phyloP scores from a whole-genome alignment of 2,888 invertebrate species.

The Drosophila bunnanda region DNA sequence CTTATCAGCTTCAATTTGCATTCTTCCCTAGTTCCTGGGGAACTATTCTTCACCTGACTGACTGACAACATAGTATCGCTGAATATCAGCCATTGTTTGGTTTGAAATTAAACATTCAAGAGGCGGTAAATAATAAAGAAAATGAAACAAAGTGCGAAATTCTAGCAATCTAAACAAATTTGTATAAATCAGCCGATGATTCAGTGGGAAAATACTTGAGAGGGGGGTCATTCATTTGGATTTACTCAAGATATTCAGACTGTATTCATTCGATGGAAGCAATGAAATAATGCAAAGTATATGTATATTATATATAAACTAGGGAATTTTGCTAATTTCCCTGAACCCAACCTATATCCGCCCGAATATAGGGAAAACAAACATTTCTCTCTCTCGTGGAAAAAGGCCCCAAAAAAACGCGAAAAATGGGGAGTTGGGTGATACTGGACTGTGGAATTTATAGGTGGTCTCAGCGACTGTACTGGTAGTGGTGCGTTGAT shows the following conservation, averaged over 20 bases:
- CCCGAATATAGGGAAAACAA: slow-evolving; percentile 12
- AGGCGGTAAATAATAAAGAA: slow-evolving; percentile 15
- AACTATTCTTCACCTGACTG: slow-evolving; percentile 32
- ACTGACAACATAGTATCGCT: slow-evolving; percentile 11
- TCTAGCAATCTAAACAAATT: slow-evolving; percentile 21
- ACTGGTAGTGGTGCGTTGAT: slow-evolving; percentile 43
- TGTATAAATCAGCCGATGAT: slow-evolving; percentile 23
- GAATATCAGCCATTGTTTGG: slow-evolving; percentile 16
- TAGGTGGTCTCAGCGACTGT: slow-evolving; percentile 37
- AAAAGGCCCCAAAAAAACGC: slow-evolving; percentile 10
- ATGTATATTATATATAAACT: neutral
- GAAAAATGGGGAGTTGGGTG: slow-evolving; percentile 1
- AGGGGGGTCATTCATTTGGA: neutral
- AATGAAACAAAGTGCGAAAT: slow-evolving; percentile 20
- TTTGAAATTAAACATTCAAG: slow-evolving; percentile 27
- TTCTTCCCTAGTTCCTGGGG: slow-evolving; percentile 7
- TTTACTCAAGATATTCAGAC: neutral
- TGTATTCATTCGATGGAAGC: neutral
- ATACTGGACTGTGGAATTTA: slow-evolving; percentile 51
- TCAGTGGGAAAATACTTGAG: slow-evolving; percentile 23
- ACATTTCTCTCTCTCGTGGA: slow-evolving; percentile 19
- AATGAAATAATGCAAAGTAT: neutral
- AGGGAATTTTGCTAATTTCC: neutral
- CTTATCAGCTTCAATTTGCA: slow-evolving; percentile 39
- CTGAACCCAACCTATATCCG: neutral